phyloP scores from a whole-genome alignment of 2,113 vertebrate genomes.

The Mohoua ochrocephala region DNA sequence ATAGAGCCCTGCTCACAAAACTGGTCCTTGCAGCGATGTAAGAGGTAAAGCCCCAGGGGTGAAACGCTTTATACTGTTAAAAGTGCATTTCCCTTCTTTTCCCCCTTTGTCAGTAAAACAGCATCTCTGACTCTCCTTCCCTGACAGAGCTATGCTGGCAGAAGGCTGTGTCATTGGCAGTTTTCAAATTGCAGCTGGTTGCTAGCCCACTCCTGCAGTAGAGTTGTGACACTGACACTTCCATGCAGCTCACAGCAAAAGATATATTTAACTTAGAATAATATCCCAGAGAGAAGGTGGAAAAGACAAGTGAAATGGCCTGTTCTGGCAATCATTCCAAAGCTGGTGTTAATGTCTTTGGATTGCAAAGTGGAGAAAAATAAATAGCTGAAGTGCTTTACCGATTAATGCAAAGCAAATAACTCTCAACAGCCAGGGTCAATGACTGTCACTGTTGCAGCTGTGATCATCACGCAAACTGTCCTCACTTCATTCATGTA shows the following conservation, averaged over 20 bases:
- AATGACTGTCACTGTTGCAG: constrained; percentile 43
- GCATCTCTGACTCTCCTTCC: neutral
- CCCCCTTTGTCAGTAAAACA: neutral
- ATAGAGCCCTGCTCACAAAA: neutral
- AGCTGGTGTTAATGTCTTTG: constrained; percentile 11
- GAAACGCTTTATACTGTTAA: neutral
- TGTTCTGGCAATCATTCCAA: constrained; percentile 24
- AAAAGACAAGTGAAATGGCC: constrained; percentile 15
- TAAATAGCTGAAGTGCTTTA: constrained; percentile 43
- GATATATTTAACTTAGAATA: constrained; percentile 16
- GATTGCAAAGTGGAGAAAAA: constrained; percentile 30
- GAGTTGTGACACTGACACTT: neutral
- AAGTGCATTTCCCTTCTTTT: neutral
- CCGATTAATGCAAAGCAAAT: constrained; percentile 43
- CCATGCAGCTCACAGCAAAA: neutral
- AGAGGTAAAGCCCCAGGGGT: neutral
- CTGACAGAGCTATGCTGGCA: neutral
- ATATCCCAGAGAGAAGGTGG: neutral
- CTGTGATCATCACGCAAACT: constrained; percentile 4
- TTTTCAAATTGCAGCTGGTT: constrained; percentile 4
- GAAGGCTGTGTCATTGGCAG: neutral
- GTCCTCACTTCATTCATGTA: constrained; percentile 15
- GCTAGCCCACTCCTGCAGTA: neutral
- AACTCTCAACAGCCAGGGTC: constrained; percentile 37
- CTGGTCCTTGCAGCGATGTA: neutral